These are phyloP conservation scores for Diuraphis noxia DNA, from an alignment of 1,140 invertebrate genomes.

Conservation along the genomic window DNA sequence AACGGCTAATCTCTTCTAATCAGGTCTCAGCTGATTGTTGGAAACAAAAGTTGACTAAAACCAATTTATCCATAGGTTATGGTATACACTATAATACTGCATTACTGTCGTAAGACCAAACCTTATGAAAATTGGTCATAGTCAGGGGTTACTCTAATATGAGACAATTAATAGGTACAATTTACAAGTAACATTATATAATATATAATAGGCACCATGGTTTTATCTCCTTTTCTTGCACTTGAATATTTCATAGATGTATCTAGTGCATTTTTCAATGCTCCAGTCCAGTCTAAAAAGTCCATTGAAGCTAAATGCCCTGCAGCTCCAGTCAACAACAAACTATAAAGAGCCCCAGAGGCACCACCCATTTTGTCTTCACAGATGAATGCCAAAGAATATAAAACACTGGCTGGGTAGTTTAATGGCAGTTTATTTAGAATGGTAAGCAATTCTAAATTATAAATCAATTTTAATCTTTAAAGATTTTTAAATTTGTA, in stretches of 20 bases:
- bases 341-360: conserved; percentile 72
- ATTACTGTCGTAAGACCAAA: too few relatives aligned
- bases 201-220: conserved; percentile 67
- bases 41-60: not conserved
- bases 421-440: conserved; percentile 58
- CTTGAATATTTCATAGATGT: conserved; percentile 73
- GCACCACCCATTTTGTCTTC: conserved; percentile 73
- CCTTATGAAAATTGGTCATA: not conserved
- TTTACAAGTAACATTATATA: not conserved
- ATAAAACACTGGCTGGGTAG: conserved; percentile 63
- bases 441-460: not conserved
- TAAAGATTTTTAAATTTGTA: conserved; percentile 54
- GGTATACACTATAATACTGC: too few relatives aligned
- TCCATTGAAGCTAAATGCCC: conserved; percentile 56
- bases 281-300: conserved; percentile 61
- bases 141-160: not conserved
- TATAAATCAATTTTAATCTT: not conserved
- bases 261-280: conserved; percentile 64
- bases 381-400: conserved; percentile 65
- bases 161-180: not conserved
- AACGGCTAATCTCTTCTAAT: too few relatives aligned
- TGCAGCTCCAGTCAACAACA: conserved; percentile 70
- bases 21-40: not conserved
- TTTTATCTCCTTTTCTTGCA: conserved; percentile 74
- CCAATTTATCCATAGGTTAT: not conserved